Base-by-base conservation (phyloP, 2,888 invertebrate species). In the Muschampia plurimacula region DNA sequence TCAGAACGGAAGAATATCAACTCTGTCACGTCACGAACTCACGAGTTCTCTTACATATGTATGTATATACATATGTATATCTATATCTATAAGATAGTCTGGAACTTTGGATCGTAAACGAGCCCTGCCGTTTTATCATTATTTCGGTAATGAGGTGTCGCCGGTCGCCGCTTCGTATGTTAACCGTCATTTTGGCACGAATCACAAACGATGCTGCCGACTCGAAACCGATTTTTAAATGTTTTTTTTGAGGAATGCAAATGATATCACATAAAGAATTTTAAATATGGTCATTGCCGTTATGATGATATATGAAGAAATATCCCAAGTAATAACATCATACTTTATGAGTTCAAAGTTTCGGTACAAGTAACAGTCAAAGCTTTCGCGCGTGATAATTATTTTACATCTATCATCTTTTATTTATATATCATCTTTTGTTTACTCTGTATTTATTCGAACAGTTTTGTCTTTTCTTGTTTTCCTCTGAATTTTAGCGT, bases 81-180 rank as follows among this genome's bases (percentile, higher is more conserved):
- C 39, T 55, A 39, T 52, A 67, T 67, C 57, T 28, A 59, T 44
- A 57, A 67, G 67, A 32, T 2, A 46, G 46, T 41, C 15, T 41
- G 39, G n/a, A n/a, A n/a, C n/a, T 67, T 52, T 57, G 55, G 12
- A n/a, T 52, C 65, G 15, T 36, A 6, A 12, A 55, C 39, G 55
- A 32, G 55, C 41, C 57, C 67, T 57, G 67, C 44, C 41, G 28
- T 67, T 65, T 67, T 67, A 59, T 59, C 67, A 44, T 67, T 67
- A 36, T 32, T 32, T 32, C 66, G 67, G 41, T 67, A 67, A 67
- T 67, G 67, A 67, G 55, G 67, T 57, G 67, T 67, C 52, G 60
- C 60, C 44, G 32, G 32, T 41, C 9, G 39, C n/a, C 36, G 66
- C 55, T 13, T 22, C 22, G 22, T 22, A 67, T 36, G 55, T 57